These are phyloP conservation scores for Catharus bicknelli DNA, from an alignment of 2,113 vertebrate genomes.

Conservation along the genomic window DNA sequence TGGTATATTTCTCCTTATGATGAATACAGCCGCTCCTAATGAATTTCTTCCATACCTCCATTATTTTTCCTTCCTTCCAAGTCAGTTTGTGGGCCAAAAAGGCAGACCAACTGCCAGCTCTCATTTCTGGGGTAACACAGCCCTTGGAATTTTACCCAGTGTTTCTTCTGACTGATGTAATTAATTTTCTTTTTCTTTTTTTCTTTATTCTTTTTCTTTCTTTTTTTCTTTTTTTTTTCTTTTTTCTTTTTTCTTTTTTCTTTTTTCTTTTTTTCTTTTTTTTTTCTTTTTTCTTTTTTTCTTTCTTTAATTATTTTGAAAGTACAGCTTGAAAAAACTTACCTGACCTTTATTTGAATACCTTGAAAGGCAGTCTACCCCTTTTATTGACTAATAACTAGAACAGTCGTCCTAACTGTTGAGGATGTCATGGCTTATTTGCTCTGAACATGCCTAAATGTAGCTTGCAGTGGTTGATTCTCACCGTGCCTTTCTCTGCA, in stretches of 20 bases:
- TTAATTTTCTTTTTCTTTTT: background rate
- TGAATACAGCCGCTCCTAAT: background rate
- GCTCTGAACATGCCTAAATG: background rate
- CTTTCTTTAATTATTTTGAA: background rate
- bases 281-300: no score
- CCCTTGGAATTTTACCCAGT: background rate
- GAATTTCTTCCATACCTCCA: background rate
- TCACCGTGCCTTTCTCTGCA: background rate
- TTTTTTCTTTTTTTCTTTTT: background rate
- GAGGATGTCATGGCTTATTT: background rate
- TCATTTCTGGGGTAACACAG: background rate
- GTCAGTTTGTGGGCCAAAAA: background rate
- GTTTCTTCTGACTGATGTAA: background rate
- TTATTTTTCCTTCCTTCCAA: background rate
- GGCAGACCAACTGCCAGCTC: background rate
- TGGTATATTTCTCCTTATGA: background rate
- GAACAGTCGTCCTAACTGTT: background rate
- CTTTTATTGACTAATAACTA: background rate
- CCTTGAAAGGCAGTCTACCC: background rate
- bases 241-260: background rate
- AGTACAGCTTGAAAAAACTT: background rate
- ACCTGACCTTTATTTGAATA: background rate
- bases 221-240: no score
- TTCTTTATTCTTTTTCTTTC: no score
- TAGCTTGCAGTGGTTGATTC: background rate